Base-by-base conservation (phyloP, 2,888 invertebrate species). In the Lochmaea capreae region DNA sequence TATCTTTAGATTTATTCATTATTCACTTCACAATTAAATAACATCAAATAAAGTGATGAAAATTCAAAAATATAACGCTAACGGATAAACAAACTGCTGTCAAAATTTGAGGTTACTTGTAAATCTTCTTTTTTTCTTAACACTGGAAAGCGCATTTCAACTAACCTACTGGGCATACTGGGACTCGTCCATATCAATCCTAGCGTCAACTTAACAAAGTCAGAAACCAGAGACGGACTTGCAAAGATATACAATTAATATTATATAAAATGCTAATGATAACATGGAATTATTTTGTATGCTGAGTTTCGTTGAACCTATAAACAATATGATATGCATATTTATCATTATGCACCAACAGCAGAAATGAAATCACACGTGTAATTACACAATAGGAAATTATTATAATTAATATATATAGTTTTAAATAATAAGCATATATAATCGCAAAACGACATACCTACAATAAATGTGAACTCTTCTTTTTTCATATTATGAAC, bases 1-100 rank as follows among this genome's bases (percentile, higher is more conserved):
- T 61, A 10, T 33, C 18, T n/a, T 61, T 43, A 12, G 18, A 16
- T 63, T 63, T 63, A 22, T 43, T 43, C 62, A 63, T 63, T 59
- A 54, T 59, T 59, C n/a, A 59, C 59, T 59, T 6, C n/a, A 33
- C 11, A 59, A 33, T 59, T 59, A 14, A 26, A n/a, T 33, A 14
- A 33, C 4, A 33, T 12, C 8, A 33, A 16, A 12, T 12, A 59
- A 33, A 54, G 16, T 18, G 10, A 18, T 18, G 9, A 9, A 8
- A 8, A 14, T 8, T n/a, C n/a, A 52, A 52, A 58, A 58, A 26
- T 12, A 58, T 46, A 14, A 46, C 46, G 12, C 46, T 46, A 46
- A 46, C 46, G 46, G 46, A 46, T 14, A 59, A 59, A 33, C 10
- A 59, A 59, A 59, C 9, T 59, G 33, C 26, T 4, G 59, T 26